phyloP scores from a whole-genome alignment of 2,113 vertebrate species.

The Vidua chalybeata region DNA sequence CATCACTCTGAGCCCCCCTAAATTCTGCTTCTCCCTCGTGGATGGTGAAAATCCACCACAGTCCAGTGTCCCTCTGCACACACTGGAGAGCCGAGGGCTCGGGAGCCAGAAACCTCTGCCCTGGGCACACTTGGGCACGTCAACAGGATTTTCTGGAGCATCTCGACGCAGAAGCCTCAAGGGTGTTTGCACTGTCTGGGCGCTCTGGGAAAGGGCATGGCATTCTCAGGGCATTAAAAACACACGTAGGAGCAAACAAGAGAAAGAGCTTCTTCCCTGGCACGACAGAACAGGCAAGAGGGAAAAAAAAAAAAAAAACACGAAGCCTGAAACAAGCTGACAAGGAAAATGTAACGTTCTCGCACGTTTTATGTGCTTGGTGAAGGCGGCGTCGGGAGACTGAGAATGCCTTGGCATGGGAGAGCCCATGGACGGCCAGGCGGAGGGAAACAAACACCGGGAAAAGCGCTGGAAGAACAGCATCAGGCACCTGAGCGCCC shows the following conservation, averaged over 20 bases:
- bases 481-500: neutral
- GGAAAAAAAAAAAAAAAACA: fast-evolving
- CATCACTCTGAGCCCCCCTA: neutral
- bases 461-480: neutral
- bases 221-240: neutral
- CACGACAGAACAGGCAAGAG: neutral
- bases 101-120: neutral
- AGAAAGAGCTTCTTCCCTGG: neutral
- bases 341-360: neutral
- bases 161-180: neutral
- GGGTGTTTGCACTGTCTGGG: neutral
- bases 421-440: neutral
- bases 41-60: neutral
- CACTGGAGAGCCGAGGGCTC: neutral
- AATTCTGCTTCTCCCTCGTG: neutral
- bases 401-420: neutral
- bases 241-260: neutral
- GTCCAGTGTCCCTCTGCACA: neutral
- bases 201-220: neutral
- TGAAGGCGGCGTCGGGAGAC: neutral
- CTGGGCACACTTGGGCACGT: neutral
- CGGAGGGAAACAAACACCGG: neutral
- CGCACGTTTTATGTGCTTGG: neutral
- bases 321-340: neutral
- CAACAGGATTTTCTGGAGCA: neutral